Conservation (phyloP, 2,113 vertebrate genomes). For the Seriola quinqueradiata region DNA sequence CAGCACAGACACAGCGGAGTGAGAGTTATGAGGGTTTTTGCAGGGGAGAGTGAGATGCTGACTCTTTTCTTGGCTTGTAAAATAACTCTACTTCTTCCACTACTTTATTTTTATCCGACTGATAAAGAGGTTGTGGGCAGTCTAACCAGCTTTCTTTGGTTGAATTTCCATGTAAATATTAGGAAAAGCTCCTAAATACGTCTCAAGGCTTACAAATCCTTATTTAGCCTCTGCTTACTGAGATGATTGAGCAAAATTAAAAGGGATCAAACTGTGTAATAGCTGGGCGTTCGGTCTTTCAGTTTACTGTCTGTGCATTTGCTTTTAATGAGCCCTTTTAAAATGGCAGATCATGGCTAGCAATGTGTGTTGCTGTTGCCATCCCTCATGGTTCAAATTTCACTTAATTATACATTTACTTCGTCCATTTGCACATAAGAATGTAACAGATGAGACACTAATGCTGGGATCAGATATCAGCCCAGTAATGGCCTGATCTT, state of each 20-base stretch:
- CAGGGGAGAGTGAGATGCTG: slow-evolving; percentile 20
- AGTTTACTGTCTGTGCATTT: slow-evolving; percentile 30
- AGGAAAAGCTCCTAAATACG: background rate
- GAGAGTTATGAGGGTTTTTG: slow-evolving; percentile 27
- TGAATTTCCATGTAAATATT: slow-evolving; percentile 43
- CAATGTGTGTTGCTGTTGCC: slow-evolving; percentile 45
- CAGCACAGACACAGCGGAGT: slow-evolving; percentile 39
- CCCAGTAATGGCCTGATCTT: background rate
- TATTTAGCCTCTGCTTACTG: slow-evolving; percentile 30
- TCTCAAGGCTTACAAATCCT: slow-evolving; percentile 2
- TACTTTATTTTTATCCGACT: slow-evolving; percentile 27
- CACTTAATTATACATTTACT: slow-evolving; percentile 39
- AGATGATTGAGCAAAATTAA: slow-evolving; percentile 26
- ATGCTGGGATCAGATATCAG: slow-evolving; percentile 21
- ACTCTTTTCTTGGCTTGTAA: slow-evolving; percentile 44
- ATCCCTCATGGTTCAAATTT: slow-evolving; percentile 16
- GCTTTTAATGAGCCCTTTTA: slow-evolving; percentile 45
- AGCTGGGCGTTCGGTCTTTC: background rate
- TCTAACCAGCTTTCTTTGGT: background rate
- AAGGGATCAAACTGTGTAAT: slow-evolving; percentile 45
- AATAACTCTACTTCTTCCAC: slow-evolving; percentile 28
- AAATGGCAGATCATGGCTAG: slow-evolving; percentile 36
- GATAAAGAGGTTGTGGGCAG: slow-evolving; percentile 21
- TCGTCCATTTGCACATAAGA: background rate
- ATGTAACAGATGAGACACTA: background rate